phyloP scores from a whole-genome alignment of 2,797 vertebrate species.

The Clamator glandarius region DNA sequence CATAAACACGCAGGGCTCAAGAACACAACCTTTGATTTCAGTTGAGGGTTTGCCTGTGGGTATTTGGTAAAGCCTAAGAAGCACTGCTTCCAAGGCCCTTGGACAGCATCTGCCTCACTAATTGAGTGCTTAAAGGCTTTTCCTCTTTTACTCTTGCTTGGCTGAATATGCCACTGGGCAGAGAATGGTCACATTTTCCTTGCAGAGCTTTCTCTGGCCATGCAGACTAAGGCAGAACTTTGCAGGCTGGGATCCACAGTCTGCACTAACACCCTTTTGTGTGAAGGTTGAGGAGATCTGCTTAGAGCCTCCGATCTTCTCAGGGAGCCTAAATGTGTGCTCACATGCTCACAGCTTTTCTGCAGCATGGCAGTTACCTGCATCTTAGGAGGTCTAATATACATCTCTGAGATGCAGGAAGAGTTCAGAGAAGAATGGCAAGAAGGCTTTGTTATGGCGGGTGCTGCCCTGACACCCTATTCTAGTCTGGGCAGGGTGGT shows the following conservation, averaged over 20 bases:
- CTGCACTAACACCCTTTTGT: background rate
- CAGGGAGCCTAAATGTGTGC: background rate
- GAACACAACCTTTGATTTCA: background rate
- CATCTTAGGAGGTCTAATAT: background rate
- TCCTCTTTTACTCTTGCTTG: background rate
- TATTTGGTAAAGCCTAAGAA: background rate
- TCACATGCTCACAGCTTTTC: background rate
- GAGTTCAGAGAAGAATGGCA: background rate
- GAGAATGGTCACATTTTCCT: background rate
- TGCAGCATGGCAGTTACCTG: background rate
- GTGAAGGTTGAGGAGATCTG: background rate
- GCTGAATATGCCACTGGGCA: background rate
- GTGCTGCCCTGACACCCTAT: background rate
- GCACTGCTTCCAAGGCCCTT: background rate
- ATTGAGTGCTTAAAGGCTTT: conserved; percentile 13
- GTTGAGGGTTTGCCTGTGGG: background rate
- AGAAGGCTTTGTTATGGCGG: background rate
- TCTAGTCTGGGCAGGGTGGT: background rate
- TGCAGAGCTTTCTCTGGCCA: background rate
- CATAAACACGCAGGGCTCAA: background rate
- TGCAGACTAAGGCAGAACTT: background rate
- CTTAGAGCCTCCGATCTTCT: too few species aligned
- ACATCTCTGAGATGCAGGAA: background rate
- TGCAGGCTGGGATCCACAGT: background rate
- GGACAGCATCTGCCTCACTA: background rate